A percentile compares a stretch with the other conserved stretches of the same genome.
Conservation (phyloP, 2,888 invertebrate species). For the Tetranychus truncatus region DNA sequence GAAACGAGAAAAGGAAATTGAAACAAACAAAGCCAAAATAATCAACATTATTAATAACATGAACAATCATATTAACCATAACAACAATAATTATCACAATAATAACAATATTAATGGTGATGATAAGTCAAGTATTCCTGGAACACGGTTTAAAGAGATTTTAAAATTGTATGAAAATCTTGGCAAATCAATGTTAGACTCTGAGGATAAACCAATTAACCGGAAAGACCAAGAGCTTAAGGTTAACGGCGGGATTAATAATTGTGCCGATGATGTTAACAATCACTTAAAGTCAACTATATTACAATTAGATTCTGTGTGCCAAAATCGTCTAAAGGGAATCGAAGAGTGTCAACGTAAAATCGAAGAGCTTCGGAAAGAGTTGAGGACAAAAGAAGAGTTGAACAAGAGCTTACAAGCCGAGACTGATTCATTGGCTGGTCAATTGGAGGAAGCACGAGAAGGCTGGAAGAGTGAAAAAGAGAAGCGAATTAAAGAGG, state of each 20-base stretch:
- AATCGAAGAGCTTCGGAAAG: neutral
- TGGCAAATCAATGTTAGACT: neutral
- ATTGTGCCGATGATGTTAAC: neutral
- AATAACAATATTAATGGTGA: neutral
- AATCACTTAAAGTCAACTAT: slow-evolving; percentile 5
- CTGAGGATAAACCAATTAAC: neutral
- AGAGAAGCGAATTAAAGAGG: neutral
- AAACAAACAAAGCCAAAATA: neutral
- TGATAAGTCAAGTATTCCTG: neutral
- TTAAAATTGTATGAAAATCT: neutral
- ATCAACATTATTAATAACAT: neutral
- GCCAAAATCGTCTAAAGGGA: neutral
- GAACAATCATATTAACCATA: neutral
- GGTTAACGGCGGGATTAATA: neutral
- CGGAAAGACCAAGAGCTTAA: too few species aligned
- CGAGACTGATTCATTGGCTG: neutral
- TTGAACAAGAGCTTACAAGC: neutral
- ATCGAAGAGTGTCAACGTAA: neutral
- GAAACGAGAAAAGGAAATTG: neutral
- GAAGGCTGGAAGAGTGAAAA: neutral
- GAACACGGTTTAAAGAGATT: slow-evolving; percentile 7
- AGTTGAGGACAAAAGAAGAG: neutral
- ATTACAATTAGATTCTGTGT: neutral
- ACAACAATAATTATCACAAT: neutral
- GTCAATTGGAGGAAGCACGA: slow-evolving; percentile 3